Evolutionary conservation across 92 coral and sea anemone genomes (phyloP).

Genomic region (Ricordea florida): DNA sequence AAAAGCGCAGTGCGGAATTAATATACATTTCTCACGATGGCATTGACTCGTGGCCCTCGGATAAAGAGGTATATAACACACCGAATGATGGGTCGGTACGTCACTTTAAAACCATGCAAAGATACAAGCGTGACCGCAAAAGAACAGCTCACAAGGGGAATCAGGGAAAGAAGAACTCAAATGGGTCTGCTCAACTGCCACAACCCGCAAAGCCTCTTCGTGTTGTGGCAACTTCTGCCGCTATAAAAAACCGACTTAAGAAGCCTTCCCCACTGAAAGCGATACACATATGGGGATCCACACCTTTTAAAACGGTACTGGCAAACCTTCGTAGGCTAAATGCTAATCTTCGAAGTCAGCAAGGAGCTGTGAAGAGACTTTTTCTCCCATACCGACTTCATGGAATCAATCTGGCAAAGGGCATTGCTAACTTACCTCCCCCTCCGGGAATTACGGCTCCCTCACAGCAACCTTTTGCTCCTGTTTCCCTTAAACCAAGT

Average conservation of each 20-base stretch:
- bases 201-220: conserved; percentile 74
- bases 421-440: not conserved
- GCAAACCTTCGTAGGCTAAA: conserved; percentile 70
- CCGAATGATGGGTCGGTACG: no score
- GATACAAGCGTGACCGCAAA: conserved; percentile 14
- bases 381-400: conserved; percentile 54
- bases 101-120: not conserved
- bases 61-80: no score
- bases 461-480: not conserved
- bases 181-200: conserved; percentile 35
- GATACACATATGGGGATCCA: conserved; percentile 93
- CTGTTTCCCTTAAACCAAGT: not conserved
- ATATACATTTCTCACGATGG: not conserved
- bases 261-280: conserved; percentile 75
- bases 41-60: no score
- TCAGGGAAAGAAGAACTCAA: not conserved
- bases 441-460: not conserved
- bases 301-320: conserved; percentile 88
- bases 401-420: conserved; percentile 19
- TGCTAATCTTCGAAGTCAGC: conserved; percentile 43
- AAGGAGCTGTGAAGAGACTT: conserved; percentile 59
- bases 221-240: conserved; percentile 85
- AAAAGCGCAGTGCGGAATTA: not conserved
- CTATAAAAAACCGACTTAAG: conserved; percentile 65
- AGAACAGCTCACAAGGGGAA: not conserved